Conservation (phyloP, 2,113 vertebrate species). For the Bubo scandiacus region DNA sequence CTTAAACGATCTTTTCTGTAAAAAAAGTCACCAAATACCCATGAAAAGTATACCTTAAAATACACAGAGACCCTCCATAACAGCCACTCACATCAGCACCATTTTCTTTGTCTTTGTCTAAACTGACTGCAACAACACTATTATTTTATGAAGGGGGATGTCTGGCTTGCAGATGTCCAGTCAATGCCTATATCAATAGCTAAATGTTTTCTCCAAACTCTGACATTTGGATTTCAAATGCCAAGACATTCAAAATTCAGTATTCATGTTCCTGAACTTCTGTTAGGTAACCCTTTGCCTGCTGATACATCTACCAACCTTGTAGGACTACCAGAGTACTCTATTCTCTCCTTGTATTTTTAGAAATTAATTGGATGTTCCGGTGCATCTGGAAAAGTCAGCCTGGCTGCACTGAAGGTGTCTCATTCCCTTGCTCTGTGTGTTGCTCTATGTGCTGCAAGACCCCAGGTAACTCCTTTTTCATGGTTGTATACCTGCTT, state of each 20-base stretch:
- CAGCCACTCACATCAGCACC: neutral
- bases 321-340: neutral
- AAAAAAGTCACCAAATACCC: neutral
- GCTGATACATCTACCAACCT: neutral
- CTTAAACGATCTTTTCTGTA: neutral
- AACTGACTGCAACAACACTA: neutral
- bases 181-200: slow-evolving; percentile 2
- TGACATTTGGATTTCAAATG: slow-evolving; percentile 65
- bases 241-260: slow-evolving; percentile 37
- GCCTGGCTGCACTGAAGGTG: neutral
- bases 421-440: neutral
- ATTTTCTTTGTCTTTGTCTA: neutral
- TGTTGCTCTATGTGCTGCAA: neutral
- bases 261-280: neutral
- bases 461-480: neutral
- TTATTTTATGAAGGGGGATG: neutral
- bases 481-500: neutral
- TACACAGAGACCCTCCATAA: neutral
- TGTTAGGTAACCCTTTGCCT: neutral
- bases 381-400: neutral
- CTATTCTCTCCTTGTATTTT: neutral
- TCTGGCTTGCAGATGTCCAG: neutral
- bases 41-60: neutral
- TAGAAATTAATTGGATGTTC: neutral
- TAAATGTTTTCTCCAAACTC: slow-evolving; percentile 2